Conservation (phyloP, 2,113 vertebrate species). For the Tachysurus vachellii region DNA sequence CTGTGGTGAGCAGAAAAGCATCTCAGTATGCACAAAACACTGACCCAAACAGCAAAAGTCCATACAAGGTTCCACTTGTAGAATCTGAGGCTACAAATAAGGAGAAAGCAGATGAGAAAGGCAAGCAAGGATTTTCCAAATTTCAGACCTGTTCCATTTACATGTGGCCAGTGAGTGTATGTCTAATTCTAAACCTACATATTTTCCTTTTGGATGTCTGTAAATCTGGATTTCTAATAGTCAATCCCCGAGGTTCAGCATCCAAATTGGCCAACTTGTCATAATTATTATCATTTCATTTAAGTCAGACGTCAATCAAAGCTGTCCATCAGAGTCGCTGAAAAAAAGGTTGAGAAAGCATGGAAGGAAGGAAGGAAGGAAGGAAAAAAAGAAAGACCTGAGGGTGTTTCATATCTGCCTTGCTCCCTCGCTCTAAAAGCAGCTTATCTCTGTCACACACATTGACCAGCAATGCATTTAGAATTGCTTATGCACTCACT, state of each 20-base stretch:
- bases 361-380: not conserved
- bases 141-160: not conserved
- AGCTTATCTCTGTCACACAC: slow-evolving; percentile 50
- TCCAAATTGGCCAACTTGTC: not conserved
- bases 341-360: not conserved
- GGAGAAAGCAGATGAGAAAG: not conserved
- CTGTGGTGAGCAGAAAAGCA: not conserved
- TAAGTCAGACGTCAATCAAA: not conserved
- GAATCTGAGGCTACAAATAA: not conserved
- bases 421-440: not conserved
- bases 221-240: not conserved
- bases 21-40: not conserved
- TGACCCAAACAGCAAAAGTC: not conserved
- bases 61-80: not conserved
- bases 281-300: not conserved
- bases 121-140: not conserved
- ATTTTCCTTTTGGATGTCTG: not conserved
- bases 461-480: slow-evolving; percentile 37
- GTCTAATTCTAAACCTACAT: not conserved
- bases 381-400: not conserved
- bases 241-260: not conserved
- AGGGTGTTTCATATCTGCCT: slow-evolving; percentile 36
- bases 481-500: not conserved
- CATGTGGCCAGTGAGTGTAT: not conserved
- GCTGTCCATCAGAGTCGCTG: not conserved